Percentiles rank a stretch among this genome's conserved stretches.
Evolutionary conservation across 2,888 invertebrate species (phyloP).

Genomic region (Sphecodes monilicornis): DNA sequence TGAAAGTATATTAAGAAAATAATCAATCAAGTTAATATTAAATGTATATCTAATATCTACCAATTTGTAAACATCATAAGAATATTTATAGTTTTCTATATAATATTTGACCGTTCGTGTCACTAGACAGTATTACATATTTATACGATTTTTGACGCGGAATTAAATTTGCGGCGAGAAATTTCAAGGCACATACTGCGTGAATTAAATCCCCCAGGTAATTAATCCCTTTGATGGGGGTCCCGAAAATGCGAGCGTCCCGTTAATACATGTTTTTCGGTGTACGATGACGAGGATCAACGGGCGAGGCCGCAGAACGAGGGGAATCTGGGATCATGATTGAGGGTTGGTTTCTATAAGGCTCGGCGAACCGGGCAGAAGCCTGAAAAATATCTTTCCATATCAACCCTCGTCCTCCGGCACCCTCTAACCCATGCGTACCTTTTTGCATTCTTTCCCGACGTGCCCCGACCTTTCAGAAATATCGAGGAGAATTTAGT

Average conservation of each 20-base stretch:
- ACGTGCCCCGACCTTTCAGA: constrained; percentile 14
- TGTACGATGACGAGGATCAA: constrained; percentile 69
- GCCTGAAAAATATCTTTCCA: constrained; percentile 70
- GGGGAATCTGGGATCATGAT: constrained; percentile 58
- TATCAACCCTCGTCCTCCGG: constrained; percentile 56
- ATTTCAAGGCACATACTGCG: not conserved
- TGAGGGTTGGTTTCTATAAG: constrained; percentile 63
- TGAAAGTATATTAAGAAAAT: not conserved
- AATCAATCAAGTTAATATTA: not conserved
- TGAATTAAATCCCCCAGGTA: constrained; percentile 49
- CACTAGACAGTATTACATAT: not conserved
- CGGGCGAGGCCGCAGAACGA: constrained; percentile 49
- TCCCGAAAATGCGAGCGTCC: constrained; percentile 48
- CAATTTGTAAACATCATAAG: not conserved
- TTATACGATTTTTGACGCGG: constrained; percentile 3
- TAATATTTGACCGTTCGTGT: not conserved
- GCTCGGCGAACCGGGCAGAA: constrained; percentile 51
- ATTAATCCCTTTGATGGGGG: constrained; percentile 49
- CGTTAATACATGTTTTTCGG: constrained; percentile 53
- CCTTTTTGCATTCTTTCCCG: constrained; percentile 51
- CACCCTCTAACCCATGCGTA: constrained; percentile 30
- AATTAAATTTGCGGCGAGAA: not conserved
- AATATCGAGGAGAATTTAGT: constrained; percentile 44
- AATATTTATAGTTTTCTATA: not conserved
- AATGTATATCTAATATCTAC: not conserved